Percentiles rank a stretch among this genome's conserved stretches.
Conservation (phyloP, 2,888 invertebrate species). For the Drosophila vallismaia region DNA sequence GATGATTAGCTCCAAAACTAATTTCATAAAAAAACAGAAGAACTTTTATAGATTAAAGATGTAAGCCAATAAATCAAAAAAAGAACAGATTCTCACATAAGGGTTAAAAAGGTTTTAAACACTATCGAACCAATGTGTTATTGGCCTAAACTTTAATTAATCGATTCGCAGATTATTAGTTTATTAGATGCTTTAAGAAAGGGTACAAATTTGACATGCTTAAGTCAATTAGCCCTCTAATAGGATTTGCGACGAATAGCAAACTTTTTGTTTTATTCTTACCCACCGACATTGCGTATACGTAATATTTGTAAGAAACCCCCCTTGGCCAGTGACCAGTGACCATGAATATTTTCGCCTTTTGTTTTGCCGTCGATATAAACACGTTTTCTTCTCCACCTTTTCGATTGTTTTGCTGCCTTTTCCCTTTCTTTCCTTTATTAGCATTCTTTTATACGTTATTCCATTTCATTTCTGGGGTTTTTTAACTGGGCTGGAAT, state of each 20-base stretch:
- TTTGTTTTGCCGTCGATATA: constrained; percentile 37
- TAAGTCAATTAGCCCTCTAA: constrained; percentile 51
- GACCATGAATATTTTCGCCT: constrained; percentile 57
- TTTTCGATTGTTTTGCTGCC: constrained; percentile 22
- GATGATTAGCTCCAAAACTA: too few species aligned
- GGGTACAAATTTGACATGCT: constrained; percentile 5
- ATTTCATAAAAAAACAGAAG: too few species aligned
- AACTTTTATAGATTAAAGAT: too few species aligned
- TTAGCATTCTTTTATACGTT: neutral
- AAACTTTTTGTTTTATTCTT: constrained; percentile 26
- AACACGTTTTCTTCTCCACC: constrained; percentile 37
- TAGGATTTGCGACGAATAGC: constrained; percentile 43
- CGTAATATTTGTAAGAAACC: constrained; percentile 40
- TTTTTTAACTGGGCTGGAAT: constrained; percentile 37
- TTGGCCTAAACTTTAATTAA: neutral
- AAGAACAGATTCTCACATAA: neutral
- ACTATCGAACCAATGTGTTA: neutral
- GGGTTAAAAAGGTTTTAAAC: neutral
- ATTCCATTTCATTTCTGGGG: constrained; percentile 12
- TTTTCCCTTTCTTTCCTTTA: constrained; percentile 29
- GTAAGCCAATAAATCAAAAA: too few species aligned
- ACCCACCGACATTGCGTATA: constrained; percentile 42
- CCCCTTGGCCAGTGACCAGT: neutral
- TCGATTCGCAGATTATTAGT: neutral
- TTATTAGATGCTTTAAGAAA: neutral